Evolutionary conservation across 2,888 invertebrate genomes (phyloP).

Genomic region (Limnephilus rhombicus): DNA sequence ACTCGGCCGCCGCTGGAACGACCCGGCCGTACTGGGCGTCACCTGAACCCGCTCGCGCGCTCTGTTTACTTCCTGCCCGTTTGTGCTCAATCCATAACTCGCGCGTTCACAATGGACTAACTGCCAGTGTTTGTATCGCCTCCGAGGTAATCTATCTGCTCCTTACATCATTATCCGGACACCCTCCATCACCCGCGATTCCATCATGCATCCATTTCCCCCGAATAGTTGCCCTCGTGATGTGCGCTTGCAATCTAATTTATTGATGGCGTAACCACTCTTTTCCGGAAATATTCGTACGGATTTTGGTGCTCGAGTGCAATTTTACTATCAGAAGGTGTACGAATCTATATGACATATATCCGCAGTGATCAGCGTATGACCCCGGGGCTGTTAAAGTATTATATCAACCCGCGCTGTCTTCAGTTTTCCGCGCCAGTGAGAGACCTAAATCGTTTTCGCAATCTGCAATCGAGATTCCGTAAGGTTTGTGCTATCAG

Average conservation of each 20-base stretch:
- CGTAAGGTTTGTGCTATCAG: conserved; percentile 19
- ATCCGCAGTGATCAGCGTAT: not conserved
- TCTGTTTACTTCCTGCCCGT: conserved; percentile 57
- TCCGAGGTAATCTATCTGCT: conserved; percentile 65
- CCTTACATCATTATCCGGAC: conserved; percentile 69
- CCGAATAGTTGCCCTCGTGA: not conserved
- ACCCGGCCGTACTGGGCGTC: conserved; percentile 69
- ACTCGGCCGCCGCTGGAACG: conserved; percentile 67
- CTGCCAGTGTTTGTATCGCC: conserved; percentile 34
- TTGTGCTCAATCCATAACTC: conserved; percentile 70
- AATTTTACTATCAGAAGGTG: not conserved
- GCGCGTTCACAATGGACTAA: conserved; percentile 50
- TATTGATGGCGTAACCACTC: conserved; percentile 2
- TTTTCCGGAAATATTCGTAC: not conserved
- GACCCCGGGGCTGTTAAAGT: not conserved
- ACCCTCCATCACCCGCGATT: conserved; percentile 68
- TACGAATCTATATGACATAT: conserved; percentile 2
- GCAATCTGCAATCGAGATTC: conserved; percentile 20
- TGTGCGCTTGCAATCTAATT: conserved; percentile 25
- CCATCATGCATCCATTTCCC: conserved; percentile 39
- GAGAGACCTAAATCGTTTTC: conserved; percentile 5
- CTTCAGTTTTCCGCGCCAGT: not conserved
- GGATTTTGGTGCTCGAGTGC: conserved; percentile 27
- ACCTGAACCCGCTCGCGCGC: conserved; percentile 69
- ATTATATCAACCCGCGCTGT: not conserved